Evolutionary conservation across 2,113 vertebrate genomes (phyloP).

Genomic region (Pipa parva): DNA sequence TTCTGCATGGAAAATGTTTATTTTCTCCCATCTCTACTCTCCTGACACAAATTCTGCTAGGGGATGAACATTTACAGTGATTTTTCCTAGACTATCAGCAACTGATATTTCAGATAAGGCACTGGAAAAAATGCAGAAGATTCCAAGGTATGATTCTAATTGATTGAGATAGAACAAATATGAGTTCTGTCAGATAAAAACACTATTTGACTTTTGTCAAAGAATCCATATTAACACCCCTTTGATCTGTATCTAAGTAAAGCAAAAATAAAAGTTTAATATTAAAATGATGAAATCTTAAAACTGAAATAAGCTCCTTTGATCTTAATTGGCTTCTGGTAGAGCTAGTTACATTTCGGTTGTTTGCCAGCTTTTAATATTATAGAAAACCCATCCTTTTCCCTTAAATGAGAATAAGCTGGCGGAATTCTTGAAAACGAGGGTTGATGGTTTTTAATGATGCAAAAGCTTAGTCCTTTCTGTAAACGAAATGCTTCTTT

Average conservation of each 20-base stretch:
- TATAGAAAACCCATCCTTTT: conserved; percentile 35
- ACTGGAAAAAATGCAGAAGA: conserved; percentile 35
- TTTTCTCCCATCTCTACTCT: conserved; percentile 1
- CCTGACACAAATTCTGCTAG: neutral
- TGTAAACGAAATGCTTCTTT: conserved; percentile 50
- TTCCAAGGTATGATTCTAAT: conserved; percentile 43
- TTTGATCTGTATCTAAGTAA: conserved; percentile 59
- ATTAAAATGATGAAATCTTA: conserved; percentile 55
- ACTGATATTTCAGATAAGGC: conserved; percentile 22
- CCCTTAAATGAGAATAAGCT: conserved; percentile 39
- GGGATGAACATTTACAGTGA: conserved; percentile 11
- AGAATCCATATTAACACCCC: conserved; percentile 60
- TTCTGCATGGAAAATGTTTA: conserved; percentile 30
- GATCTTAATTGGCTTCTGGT: conserved; percentile 62
- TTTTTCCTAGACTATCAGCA: conserved; percentile 28
- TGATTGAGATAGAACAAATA: conserved; percentile 52
- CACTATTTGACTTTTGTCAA: conserved; percentile 59
- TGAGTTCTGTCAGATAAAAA: conserved; percentile 56
- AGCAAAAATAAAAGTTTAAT: conserved; percentile 51
- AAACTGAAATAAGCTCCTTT: conserved; percentile 54
- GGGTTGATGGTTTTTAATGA: conserved; percentile 56
- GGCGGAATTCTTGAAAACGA: conserved; percentile 41
- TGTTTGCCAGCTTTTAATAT: conserved; percentile 56
- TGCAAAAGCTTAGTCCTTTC: conserved; percentile 47
- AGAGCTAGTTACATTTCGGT: conserved; percentile 51